phyloP scores from a whole-genome alignment of 2,888 invertebrate genomes.

The Drosophila demipolita region DNA sequence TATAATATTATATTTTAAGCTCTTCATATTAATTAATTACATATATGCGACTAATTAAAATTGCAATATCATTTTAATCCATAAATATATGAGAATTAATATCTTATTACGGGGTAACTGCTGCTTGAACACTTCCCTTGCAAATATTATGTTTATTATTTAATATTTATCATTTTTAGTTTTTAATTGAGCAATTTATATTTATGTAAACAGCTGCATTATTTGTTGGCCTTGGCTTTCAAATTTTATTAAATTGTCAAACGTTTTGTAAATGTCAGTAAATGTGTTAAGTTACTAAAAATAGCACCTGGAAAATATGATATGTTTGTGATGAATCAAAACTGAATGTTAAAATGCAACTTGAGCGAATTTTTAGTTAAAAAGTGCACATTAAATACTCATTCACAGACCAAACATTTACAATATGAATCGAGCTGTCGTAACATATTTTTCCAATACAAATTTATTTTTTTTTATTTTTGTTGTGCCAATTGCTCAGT shows the following conservation, averaged over 20 bases:
- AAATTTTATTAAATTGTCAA: neutral
- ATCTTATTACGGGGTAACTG: neutral
- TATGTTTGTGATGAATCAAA: neutral
- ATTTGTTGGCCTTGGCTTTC: neutral
- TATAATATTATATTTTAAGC: neutral
- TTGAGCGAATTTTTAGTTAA: neutral
- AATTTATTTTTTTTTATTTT: neutral
- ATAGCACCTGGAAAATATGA: neutral
- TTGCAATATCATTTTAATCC: neutral
- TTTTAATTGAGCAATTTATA: constrained; percentile 6
- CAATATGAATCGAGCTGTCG: constrained; percentile 1
- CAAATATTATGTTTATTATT: neutral
- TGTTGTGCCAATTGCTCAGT: constrained; percentile 3
- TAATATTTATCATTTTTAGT: neutral
- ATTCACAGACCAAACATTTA: constrained; percentile 4
- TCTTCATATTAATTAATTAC: neutral
- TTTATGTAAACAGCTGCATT: neutral
- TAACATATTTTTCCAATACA: constrained; percentile 25
- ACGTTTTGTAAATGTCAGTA: neutral
- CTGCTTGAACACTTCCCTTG: neutral
- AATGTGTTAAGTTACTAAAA: neutral
- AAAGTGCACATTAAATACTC: neutral
- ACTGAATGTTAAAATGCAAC: neutral
- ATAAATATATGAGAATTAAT: neutral
- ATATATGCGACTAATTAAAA: neutral